Evolutionary conservation across 2,113 vertebrate genomes (phyloP).

Genomic region (Menidia beryllina): DNA sequence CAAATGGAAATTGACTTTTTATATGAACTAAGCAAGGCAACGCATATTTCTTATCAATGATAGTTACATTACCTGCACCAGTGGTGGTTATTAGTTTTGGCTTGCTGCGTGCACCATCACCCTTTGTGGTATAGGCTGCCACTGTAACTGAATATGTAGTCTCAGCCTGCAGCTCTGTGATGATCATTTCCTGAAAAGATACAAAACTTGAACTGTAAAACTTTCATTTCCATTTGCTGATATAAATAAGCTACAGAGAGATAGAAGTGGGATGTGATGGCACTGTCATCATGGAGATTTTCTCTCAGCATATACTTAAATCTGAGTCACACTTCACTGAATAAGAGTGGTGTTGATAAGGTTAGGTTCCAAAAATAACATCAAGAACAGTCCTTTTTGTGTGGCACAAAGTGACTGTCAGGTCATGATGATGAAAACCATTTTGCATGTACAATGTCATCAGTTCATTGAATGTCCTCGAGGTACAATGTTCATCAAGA

Average conservation of each 20-base stretch:
- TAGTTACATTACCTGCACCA: slow-evolving; percentile 89
- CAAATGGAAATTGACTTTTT: slow-evolving; percentile 8
- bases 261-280: slow-evolving; percentile 11
- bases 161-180: slow-evolving; percentile 94
- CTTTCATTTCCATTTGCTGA: slow-evolving; percentile 9
- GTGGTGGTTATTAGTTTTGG: slow-evolving; percentile 94
- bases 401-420: background rate
- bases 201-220: slow-evolving; percentile 35
- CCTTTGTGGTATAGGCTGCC: slow-evolving; percentile 97
- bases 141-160: slow-evolving; percentile 96
- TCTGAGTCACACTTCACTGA: slow-evolving; percentile 17
- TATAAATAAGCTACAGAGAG: slow-evolving; percentile 2
- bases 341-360: slow-evolving; percentile 14
- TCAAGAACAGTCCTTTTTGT: background rate
- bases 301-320: slow-evolving; percentile 24
- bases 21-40: slow-evolving; percentile 2
- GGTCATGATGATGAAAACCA: background rate
- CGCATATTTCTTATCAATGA: slow-evolving; percentile 3
- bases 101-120: slow-evolving; percentile 98
- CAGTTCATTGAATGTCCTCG: slow-evolving; percentile 4
- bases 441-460: background rate
- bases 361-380: background rate
- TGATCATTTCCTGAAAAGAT: slow-evolving; percentile 92
- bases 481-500: slow-evolving; percentile 6
- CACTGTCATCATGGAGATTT: slow-evolving; percentile 25